Conservation (phyloP, 1,140 invertebrate genomes). For the Limonius californicus region DNA sequence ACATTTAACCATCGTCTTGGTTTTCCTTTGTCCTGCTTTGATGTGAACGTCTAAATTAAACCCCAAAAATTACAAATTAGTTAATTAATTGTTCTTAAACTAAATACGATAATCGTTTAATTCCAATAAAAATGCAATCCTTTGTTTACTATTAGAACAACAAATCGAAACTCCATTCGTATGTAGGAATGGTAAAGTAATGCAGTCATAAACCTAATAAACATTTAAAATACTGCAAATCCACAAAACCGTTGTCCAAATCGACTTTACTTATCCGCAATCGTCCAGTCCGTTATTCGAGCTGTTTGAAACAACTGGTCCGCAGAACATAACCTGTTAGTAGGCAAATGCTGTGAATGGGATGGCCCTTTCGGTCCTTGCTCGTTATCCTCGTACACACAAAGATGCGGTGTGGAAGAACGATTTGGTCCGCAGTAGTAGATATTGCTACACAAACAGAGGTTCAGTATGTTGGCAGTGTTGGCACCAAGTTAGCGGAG, state of each 20-base stretch:
- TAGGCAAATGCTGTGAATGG: constrained; percentile 30
- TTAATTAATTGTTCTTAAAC: no score
- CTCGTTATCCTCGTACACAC: constrained; percentile 9
- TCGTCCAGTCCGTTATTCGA: constrained; percentile 17
- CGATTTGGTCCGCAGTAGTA: constrained; percentile 21
- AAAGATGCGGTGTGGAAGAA: constrained; percentile 18
- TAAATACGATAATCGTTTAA: no score
- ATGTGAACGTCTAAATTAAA: no score
- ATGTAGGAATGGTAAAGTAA: no score
- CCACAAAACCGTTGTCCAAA: constrained; percentile 26
- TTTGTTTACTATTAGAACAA: no score
- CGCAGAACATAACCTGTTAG: constrained; percentile 30
- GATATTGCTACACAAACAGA: constrained; percentile 35
- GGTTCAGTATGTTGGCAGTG: constrained; percentile 34
- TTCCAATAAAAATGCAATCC: no score
- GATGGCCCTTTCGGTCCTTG: constrained; percentile 11
- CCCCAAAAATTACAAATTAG: no score
- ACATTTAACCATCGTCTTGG: no score
- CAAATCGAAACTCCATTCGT: no score
- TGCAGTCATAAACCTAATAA: background rate
- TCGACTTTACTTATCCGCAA: constrained; percentile 28
- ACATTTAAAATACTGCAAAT: background rate
- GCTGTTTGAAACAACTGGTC: constrained; percentile 10
- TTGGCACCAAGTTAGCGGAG: constrained; percentile 36
- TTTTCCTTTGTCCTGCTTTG: no score